A percentile compares a stretch with the other conserved stretches of the same genome.
These are phyloP conservation scores for Gnatocerus cornutus DNA, from an alignment of 2,888 invertebrate genomes.

Conservation along the genomic window DNA sequence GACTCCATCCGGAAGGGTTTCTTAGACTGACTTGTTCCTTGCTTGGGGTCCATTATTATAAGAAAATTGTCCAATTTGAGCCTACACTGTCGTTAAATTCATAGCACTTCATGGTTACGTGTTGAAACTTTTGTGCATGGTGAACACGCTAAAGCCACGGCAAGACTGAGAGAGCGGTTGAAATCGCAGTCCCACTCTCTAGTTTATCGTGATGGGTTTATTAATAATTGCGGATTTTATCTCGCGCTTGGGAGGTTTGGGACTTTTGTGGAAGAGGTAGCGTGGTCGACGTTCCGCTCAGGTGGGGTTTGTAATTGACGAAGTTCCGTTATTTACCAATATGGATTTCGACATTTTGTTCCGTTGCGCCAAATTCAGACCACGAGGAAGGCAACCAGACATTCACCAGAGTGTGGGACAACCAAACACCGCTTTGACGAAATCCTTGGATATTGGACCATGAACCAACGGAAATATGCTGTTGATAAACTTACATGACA, in stretches of 20 bases:
- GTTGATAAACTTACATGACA: no score
- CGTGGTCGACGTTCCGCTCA: not conserved
- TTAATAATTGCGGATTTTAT: constrained; percentile 40
- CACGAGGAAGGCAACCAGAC: not conserved
- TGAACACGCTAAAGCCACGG: constrained; percentile 25
- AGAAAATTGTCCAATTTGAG: constrained; percentile 47
- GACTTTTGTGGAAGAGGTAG: not conserved
- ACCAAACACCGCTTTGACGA: no score
- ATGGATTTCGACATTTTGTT: constrained; percentile 2
- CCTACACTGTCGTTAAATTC: constrained; percentile 39
- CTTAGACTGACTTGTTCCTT: constrained; percentile 46
- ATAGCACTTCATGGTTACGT: constrained; percentile 28
- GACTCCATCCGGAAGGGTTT: constrained; percentile 41
- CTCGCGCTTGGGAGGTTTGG: constrained; percentile 1
- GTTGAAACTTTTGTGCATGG: not conserved
- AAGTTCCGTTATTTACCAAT: not conserved
- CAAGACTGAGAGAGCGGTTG: constrained; percentile 49
- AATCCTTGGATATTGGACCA: no score
- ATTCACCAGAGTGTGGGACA: not conserved
- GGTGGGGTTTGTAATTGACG: not conserved
- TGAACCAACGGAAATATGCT: no score
- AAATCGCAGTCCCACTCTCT: constrained; percentile 52
- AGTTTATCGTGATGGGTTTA: constrained; percentile 32
- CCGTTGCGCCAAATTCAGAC: not conserved
- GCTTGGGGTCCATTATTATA: constrained; percentile 43